Percentiles rank a stretch among this genome's conserved stretches.
Conservation (phyloP, 2,888 invertebrate species). For the Netelia melanura region DNA sequence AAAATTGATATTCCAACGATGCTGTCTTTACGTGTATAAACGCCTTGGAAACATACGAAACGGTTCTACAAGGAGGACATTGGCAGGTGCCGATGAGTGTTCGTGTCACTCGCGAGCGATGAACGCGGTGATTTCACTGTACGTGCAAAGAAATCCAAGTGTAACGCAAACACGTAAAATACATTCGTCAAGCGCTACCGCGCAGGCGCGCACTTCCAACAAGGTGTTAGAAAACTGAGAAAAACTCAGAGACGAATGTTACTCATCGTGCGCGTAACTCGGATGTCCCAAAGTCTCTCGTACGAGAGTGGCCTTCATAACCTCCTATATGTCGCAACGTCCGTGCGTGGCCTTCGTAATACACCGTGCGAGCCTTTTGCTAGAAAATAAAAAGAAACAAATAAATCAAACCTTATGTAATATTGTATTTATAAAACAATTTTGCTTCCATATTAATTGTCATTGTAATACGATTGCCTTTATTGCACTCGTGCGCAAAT, state of each 20-base stretch:
- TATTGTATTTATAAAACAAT: conserved; percentile 35
- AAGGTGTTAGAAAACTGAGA: background rate
- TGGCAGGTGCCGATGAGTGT: conserved; percentile 30
- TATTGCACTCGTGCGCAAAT: conserved; percentile 31
- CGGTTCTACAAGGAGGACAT: background rate
- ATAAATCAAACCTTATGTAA: conserved; percentile 1
- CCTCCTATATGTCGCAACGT: background rate
- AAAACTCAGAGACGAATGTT: background rate
- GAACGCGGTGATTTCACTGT: conserved; percentile 64
- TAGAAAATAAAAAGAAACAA: conserved; percentile 3
- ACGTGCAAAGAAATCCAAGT: conserved; percentile 65
- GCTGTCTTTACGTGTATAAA: background rate
- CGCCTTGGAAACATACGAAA: conserved; percentile 10
- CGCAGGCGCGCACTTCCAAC: background rate
- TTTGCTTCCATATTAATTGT: conserved; percentile 17
- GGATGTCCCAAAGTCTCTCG: conserved; percentile 44
- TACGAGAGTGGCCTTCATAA: conserved; percentile 33
- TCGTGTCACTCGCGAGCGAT: background rate
- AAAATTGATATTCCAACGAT: background rate
- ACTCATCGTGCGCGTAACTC: conserved; percentile 33
- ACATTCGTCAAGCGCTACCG: background rate
- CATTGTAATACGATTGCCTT: conserved; percentile 16
- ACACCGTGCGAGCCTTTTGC: background rate
- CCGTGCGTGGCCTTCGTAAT: conserved; percentile 22
- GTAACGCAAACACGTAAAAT: conserved; percentile 16